Base-by-base conservation (phyloP, 1,140 invertebrate genomes). In the Andricus grossulariae region DNA sequence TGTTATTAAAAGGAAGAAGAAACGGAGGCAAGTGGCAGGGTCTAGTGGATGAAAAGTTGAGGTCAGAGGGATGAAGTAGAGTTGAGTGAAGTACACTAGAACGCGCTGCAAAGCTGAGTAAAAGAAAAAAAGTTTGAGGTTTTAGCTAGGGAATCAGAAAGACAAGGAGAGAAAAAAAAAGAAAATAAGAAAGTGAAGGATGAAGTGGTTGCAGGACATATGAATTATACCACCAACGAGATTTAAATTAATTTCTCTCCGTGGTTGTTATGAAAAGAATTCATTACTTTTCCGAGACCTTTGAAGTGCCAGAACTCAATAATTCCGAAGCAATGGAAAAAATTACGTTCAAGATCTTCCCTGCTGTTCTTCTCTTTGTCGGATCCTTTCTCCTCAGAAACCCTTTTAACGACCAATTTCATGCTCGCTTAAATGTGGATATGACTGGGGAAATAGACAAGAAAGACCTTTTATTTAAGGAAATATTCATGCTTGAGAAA, bases 321-420 rank as follows among this genome's bases (percentile, higher is more conserved):
- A 78, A 60, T 45, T 74, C 25, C 21, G 19, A 74, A 49, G 50
- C 73, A 72, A 77, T 45, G 60, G 75, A 74, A 45, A 45, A 45
- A 45, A 45, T 5, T 10, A 45, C 39, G 39, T 45, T 45, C 39
- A 45, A 45, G 39, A 45, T 45, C 39, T 45, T 45, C 39, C 39
- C 39, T 45, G 39, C 39, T 45, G 39, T 45, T 45, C 10, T 45
- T 45, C 39, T 45, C 0, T 45, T 45, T 45, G 8, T 45, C 10
- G 10, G 39, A 45, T 45, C 39, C 39, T 32, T n/a, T n/a, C 39
- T 45, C 10, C 39, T 1, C 7, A 11, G 39, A 7, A 45, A 11
- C 39, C 39, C 10, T 45, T 45, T 45, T 45, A 45, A 45, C 39
- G 39, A 45, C 39, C 39, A 45, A 45, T 45, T 45, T 45, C 39